phyloP scores from a whole-genome alignment of 2,888 invertebrate species.

The Parnassius glacialis region DNA sequence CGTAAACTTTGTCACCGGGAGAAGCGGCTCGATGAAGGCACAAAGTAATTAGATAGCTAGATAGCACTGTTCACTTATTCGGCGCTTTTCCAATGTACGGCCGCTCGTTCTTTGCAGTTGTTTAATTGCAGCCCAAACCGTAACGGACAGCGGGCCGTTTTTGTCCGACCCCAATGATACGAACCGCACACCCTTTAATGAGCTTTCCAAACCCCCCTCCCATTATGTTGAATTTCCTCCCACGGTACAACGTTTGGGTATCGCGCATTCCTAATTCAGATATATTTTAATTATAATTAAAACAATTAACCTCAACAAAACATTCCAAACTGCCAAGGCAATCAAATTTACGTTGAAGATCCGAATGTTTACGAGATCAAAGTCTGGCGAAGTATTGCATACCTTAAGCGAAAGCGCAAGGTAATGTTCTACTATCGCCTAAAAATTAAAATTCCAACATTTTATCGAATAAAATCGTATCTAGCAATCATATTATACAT shows the following conservation, averaged over 20 bases:
- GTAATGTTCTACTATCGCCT: no score
- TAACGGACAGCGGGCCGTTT: slow-evolving; percentile 69
- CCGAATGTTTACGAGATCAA: neutral
- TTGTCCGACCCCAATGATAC: slow-evolving; percentile 64
- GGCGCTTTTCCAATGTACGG: slow-evolving; percentile 64
- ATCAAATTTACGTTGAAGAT: slow-evolving; percentile 7
- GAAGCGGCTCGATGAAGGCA: slow-evolving; percentile 52
- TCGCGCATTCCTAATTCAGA: slow-evolving; percentile 9
- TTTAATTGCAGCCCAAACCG: slow-evolving; percentile 72
- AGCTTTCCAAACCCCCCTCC: slow-evolving; percentile 42
- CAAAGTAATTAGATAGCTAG: slow-evolving; percentile 73
- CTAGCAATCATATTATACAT: no score
- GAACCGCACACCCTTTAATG: slow-evolving; percentile 69
- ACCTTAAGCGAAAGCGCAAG: no score
- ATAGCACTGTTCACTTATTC: slow-evolving; percentile 68
- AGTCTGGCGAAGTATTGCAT: neutral
- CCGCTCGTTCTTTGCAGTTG: slow-evolving; percentile 49
- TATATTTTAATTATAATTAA: slow-evolving; percentile 25
- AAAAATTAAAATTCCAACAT: no score
- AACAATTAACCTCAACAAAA: slow-evolving; percentile 15
- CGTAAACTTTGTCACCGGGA: slow-evolving; percentile 57
- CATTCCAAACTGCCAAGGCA: slow-evolving; percentile 5
- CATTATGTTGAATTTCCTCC: slow-evolving; percentile 28
- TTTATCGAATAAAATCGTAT: no score
- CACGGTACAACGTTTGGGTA: slow-evolving; percentile 12